Base-by-base conservation (phyloP, 2,888 invertebrate genomes). In the Xylota segnis region DNA sequence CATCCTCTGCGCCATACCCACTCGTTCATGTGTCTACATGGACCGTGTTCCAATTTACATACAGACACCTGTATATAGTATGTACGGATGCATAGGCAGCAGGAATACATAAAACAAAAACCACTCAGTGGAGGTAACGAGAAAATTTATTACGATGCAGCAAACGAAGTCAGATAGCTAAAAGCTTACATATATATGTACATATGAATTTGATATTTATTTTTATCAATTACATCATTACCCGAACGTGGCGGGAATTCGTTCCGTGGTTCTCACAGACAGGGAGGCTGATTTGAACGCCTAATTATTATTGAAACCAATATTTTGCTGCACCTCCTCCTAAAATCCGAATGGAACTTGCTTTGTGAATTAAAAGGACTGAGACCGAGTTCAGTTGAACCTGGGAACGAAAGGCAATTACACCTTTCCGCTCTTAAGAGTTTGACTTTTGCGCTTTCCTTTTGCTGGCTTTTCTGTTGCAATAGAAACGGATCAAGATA, bases 221-320 rank as follows among this genome's bases (percentile, higher is more conserved):
- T 63, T 70, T 76, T 63, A 68, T 76, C 50, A 63, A 82, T 82
- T 82, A 63, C 82, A 76, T 76, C 82, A 81, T 68, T 54, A 45
- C 32, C 12, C 32, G 43, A 72, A 50, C 32, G 12, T 14, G 27
- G 34, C 9, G 34, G 45, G 9, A 59, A 63, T 58, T 66, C 14
- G 34, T 52, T 61, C 18, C 12, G 18, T n/a, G 16, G 34, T 23
- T 52, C 37, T 29, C 27, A n/a, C 27, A 32, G 29, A 58, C 40
- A 18, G 18, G 29, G 40, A 70, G 68, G 27, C 56, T 43, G 70
- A 37, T 56, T 63, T 50, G 23, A 70, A 70, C 47, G 68, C 68
- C 43, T 70, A 70, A 81, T 70, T 61, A 75, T 63, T 54, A 68
- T 5, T 14, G 50, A 23, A 61, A 40, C 10, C 10, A 37, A 50